Evolutionary conservation across 2,888 invertebrate genomes (phyloP).

Genomic region (Hecatera dysodea): DNA sequence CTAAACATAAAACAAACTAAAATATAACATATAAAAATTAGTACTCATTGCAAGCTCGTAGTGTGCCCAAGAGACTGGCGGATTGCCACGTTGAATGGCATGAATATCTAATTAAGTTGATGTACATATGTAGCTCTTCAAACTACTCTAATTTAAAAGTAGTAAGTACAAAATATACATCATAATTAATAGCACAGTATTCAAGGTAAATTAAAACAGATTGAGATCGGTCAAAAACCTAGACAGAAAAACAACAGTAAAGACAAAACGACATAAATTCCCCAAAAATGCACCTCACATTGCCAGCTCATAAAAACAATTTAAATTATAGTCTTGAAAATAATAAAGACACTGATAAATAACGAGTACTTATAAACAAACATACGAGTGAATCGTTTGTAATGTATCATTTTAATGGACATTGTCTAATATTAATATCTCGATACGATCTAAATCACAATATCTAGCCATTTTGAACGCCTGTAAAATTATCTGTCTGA

Average conservation of each 20-base stretch:
- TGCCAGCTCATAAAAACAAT: constrained; percentile 48
- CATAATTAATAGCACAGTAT: not conserved
- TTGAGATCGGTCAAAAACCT: not conserved
- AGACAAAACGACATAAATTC: not conserved
- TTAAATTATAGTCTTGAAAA: constrained; percentile 40
- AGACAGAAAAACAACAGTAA: constrained; percentile 14
- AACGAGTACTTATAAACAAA: constrained; percentile 29
- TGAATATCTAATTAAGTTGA: too few species aligned
- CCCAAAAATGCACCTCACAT: constrained; percentile 16
- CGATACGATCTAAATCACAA: constrained; percentile 64
- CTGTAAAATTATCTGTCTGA: constrained; percentile 49
- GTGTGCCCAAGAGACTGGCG: too few species aligned
- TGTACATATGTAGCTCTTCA: too few species aligned
- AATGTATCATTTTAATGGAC: constrained; percentile 67
- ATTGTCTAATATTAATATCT: constrained; percentile 64
- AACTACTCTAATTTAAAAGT: too few species aligned
- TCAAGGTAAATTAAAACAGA: not conserved
- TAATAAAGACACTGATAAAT: constrained; percentile 54
- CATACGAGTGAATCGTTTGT: constrained; percentile 43
- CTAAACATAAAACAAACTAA: too few species aligned
- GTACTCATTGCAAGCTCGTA: too few species aligned
- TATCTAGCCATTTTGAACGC: constrained; percentile 59
- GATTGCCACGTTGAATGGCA: too few species aligned
- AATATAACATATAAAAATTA: too few species aligned
- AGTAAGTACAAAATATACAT: too few species aligned